Evolutionary conservation across 2,888 invertebrate genomes (phyloP).

Genomic region (Volucella bombylans): DNA sequence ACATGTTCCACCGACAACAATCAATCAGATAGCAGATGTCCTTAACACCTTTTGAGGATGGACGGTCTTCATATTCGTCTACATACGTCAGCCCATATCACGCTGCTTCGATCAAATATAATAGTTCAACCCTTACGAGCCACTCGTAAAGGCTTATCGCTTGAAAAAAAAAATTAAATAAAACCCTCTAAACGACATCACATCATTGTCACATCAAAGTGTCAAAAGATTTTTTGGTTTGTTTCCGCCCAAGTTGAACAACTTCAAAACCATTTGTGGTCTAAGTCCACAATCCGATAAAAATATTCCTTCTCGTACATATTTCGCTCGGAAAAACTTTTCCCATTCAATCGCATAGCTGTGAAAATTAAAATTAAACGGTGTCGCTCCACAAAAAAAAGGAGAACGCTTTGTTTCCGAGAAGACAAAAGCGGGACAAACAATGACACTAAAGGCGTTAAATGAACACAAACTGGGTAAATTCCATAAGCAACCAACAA

Average conservation of each 20-base stretch:
- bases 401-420: slow-evolving; percentile 57
- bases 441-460: slow-evolving; percentile 66
- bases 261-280: background rate
- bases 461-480: slow-evolving; percentile 61
- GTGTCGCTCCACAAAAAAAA: slow-evolving; percentile 41
- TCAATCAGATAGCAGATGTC: too few species aligned
- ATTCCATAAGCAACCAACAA: slow-evolving; percentile 55
- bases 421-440: slow-evolving; percentile 58
- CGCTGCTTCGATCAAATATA: too few species aligned
- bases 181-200: too few species aligned
- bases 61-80: too few species aligned
- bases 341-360: slow-evolving; percentile 46
- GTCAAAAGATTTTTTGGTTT: background rate
- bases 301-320: background rate
- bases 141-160: too few species aligned
- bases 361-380: slow-evolving; percentile 63
- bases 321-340: slow-evolving; percentile 30
- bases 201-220: too few species aligned
- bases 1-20: too few species aligned
- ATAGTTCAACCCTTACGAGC: too few species aligned
- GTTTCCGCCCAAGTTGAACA: background rate
- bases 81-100: too few species aligned
- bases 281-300: slow-evolving; percentile 6
- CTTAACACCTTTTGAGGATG: too few species aligned
- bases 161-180: too few species aligned